A percentile compares a stretch with the other conserved stretches of the same genome.
These are phyloP conservation scores for Thalassophryne amazonica DNA, from an alignment of 2,797 vertebrate species.

Conservation along the genomic window DNA sequence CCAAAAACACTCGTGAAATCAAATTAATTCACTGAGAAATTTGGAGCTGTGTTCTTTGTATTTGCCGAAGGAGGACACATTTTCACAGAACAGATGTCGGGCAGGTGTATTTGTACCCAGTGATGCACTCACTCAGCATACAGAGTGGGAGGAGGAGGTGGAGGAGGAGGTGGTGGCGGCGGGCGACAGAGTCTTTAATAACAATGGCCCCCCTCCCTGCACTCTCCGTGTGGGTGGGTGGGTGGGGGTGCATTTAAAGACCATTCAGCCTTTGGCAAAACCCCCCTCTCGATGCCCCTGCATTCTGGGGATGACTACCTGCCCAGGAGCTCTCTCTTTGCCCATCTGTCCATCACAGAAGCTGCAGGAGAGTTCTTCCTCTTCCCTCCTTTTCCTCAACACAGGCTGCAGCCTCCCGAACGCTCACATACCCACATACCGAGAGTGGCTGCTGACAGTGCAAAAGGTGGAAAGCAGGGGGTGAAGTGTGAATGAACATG, in stretches of 20 bases:
- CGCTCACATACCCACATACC: conserved; percentile 17
- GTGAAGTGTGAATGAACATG: conserved; percentile 33
- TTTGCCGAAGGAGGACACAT: conserved; percentile 47
- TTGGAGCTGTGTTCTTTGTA: conserved; percentile 47
- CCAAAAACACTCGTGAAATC: conserved; percentile 19
- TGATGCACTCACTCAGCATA: conserved; percentile 68
- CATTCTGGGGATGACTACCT: conserved; percentile 82
- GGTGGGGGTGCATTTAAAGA: conserved; percentile 63
- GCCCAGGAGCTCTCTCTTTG: conserved; percentile 70
- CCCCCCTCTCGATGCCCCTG: conserved; percentile 55
- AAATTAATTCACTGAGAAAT: conserved; percentile 54
- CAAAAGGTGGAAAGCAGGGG: conserved; percentile 48
- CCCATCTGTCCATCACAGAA: conserved; percentile 75
- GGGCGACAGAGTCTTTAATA: conserved; percentile 44
- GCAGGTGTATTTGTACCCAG: conserved; percentile 73
- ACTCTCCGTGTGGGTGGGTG: conserved; percentile 51
- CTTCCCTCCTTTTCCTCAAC: conserved; percentile 4
- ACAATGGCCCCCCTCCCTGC: conserved; percentile 70
- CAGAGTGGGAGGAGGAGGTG: conserved; percentile 44
- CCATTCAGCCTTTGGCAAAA: conserved; percentile 59
- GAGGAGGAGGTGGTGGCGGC: conserved; percentile 26
- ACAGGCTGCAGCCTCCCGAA: conserved; percentile 4
- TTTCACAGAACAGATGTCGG: conserved; percentile 65
- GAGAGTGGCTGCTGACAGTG: conserved; percentile 57
- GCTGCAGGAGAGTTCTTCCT: conserved; percentile 14